Evolutionary conservation across 1,140 invertebrate species (phyloP), one percentile per base, ranked within the genome.

Genomic region (Brachionus koreanus): DNA sequence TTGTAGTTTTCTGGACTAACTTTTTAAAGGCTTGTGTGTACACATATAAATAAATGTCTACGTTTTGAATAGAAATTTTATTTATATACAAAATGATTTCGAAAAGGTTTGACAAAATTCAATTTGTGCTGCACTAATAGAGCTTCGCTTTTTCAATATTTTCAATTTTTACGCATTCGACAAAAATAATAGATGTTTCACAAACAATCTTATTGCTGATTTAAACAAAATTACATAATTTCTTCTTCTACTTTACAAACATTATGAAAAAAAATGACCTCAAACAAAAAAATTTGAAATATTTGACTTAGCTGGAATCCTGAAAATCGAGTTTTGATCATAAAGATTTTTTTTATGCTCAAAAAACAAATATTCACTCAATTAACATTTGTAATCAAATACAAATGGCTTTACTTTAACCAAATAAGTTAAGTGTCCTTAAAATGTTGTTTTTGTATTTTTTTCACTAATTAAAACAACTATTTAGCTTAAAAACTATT

Each of bases 381-480:
- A 57, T 57, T 57, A 57, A 57, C 49, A 57, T 57, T 57, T 57
- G 49, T 57, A 57, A 57, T 57, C 49, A 57, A 57, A 57, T 57
- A 57, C 49, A 57, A 57, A 57, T 57, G 49, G 29, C 49, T 57
- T 57, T 57, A 23, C n/a, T 57, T 57, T 57, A 57, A 57, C 9
- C 16, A 19, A 57, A 57, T 19, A 57, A 57, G 19, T 57, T 23
- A 57, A 57, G 16, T 57, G 49, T 57, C 49, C 49, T 57, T 25
- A 57, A 57, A 57, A 57, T 57, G 49, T 57, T 57, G 49, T 25
- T 57, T 57, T 25, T 57, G 7, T 57, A 23, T 57, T 57, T 57
- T 10, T 5, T 57, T 19, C 16, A 5, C 49, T 57, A 57, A 57
- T 57, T 57, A 57, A 25, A 57, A 57, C 19, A 57, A 57, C 49